Evolutionary conservation across 2,113 vertebrate species (phyloP).

Genomic region (Noturus placidus): DNA sequence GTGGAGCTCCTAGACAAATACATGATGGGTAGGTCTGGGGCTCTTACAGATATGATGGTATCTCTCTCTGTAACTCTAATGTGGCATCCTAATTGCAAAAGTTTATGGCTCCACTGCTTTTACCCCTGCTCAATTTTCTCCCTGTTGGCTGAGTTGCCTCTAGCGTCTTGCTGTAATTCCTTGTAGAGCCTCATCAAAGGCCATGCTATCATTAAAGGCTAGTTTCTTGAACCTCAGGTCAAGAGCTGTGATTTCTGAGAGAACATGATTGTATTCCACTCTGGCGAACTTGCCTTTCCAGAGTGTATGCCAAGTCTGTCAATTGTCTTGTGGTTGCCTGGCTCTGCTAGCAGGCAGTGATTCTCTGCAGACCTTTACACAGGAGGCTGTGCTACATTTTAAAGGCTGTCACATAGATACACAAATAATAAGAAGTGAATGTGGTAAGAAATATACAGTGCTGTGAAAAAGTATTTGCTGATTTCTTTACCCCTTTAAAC

Average conservation of each 20-base stretch:
- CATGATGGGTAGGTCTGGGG: not conserved
- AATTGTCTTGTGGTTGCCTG: not conserved
- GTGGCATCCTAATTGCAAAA: not conserved
- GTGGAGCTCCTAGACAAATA: not conserved
- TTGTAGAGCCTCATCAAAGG: not conserved
- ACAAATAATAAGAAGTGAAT: not conserved
- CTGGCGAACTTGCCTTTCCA: not conserved
- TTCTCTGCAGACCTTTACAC: not conserved
- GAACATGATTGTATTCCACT: not conserved
- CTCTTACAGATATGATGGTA: not conserved
- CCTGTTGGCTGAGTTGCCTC: not conserved
- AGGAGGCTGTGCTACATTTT: too few species aligned
- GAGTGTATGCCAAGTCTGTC: not conserved
- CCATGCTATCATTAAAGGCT: not conserved
- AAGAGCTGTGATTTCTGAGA: not conserved
- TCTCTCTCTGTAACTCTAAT: not conserved
- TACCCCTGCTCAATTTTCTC: not conserved
- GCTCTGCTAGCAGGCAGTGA: not conserved
- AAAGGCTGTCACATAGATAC: not conserved
- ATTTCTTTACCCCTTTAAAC: too few species aligned
- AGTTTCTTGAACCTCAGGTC: not conserved
- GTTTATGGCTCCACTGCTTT: not conserved
- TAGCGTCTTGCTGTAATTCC: slow-evolving; percentile 2
- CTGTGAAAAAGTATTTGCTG: too few species aligned
- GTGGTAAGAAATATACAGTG: not conserved